phyloP scores from a whole-genome alignment of 2,888 invertebrate species.

The Lepidocyrtinus sp. region DNA sequence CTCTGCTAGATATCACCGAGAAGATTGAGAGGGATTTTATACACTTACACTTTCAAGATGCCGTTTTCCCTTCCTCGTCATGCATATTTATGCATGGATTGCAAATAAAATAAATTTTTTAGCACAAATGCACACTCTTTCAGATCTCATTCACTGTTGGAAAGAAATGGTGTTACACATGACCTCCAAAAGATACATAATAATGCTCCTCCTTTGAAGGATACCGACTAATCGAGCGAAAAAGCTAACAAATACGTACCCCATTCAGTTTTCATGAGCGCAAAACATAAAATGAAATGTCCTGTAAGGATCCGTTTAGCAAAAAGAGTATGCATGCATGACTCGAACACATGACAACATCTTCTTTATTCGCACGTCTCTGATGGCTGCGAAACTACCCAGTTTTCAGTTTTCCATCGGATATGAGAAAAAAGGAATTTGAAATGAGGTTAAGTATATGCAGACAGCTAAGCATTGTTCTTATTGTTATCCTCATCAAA shows the following conservation, averaged over 20 bases:
- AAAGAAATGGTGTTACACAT: background rate
- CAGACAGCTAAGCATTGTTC: conserved; percentile 4
- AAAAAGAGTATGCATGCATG: conserved; percentile 24
- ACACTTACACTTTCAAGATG: background rate
- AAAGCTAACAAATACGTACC: conserved; percentile 16
- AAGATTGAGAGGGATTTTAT: background rate
- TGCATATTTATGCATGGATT: conserved; percentile 16
- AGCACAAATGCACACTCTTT: no score
- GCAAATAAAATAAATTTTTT: conserved; percentile 15
- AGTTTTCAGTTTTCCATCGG: background rate
- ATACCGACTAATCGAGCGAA: background rate
- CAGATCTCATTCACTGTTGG: background rate
- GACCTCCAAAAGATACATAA: background rate
- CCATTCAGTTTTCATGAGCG: conserved; percentile 24
- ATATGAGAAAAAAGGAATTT: background rate
- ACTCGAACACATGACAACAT: background rate
- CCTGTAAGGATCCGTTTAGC: no score
- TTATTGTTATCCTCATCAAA: conserved; percentile 12
- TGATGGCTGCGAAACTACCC: background rate
- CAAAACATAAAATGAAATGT: conserved; percentile 14
- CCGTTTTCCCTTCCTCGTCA: background rate
- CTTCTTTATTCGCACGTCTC: conserved; percentile 13
- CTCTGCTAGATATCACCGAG: background rate
- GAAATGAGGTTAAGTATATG: conserved; percentile 15
- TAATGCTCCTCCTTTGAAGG: background rate